Evolutionary conservation across 2,888 invertebrate species (phyloP), one percentile per base, ranked within the genome.

Genomic region (Stratiomys singularior): DNA sequence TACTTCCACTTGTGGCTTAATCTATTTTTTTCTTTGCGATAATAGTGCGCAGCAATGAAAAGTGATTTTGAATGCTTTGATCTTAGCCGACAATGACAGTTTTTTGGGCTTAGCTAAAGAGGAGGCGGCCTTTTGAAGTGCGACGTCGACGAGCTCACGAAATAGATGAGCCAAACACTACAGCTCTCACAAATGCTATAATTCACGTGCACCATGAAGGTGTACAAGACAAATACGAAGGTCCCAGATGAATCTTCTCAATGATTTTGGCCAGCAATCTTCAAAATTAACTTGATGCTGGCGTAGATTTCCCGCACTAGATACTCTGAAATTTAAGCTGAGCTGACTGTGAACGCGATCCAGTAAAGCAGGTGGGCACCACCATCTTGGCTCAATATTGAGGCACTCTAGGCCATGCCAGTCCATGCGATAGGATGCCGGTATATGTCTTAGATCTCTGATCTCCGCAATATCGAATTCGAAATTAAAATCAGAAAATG

Each of bases 91-190:
- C 71, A 71, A 71, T 71, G 71, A 71, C 71, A 71, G 71, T 71
- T 71, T 71, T 71, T 71, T 71, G 71, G 71, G 71, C 71, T 71
- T 71, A 71, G 71, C 71, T 71, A 71, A 52, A 71, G 71, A 71
- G 47, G 52, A 71, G 71, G 71, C 71, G 46, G 47, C 71, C 71
- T 71, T 37, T 71, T 71, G 71, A 71, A 71, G 71, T 71, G 23
- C 71, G 47, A 64, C 64, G 47, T 21, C 71, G 47, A 64, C 64
- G 25, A 47, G 27, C 11, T 47, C 71, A 71, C 47, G 71, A 47
- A 71, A 71, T 71, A 71, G 71, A 64, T 47, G 47, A 71, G 47
- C 47, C 21, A 18, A 71, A 71, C 47, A 27, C 47, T 28, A 27
- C 64, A 64, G 28, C 64, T 30, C 64, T 27, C 64, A 27, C 64